Evolutionary conservation across 2,888 invertebrate genomes (phyloP).

Genomic region (Galeruca laticollis): DNA sequence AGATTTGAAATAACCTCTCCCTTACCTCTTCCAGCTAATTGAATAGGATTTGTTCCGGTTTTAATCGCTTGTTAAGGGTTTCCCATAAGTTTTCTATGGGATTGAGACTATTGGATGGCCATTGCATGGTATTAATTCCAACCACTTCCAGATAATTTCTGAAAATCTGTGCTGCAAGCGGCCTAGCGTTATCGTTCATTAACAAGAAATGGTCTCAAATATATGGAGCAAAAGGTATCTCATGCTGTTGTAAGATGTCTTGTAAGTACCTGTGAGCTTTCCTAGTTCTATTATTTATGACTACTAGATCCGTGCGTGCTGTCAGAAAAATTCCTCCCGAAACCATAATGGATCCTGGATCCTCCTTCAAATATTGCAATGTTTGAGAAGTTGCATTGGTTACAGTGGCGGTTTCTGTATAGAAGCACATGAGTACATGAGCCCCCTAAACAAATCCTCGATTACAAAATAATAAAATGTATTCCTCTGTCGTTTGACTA

Average conservation of each 20-base stretch:
- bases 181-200: neutral
- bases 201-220: neutral
- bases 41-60: neutral
- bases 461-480: no score
- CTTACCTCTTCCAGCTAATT: neutral
- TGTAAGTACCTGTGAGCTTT: neutral
- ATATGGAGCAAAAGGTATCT: neutral
- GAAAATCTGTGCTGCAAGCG: no score
- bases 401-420: no score
- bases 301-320: neutral
- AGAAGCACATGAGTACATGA: no score
- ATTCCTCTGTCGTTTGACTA: no score
- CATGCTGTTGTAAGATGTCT: no score
- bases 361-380: neutral
- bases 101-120: neutral
- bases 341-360: neutral
- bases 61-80: neutral
- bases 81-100: neutral
- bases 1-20: neutral
- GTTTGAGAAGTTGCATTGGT: neutral
- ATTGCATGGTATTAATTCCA: neutral
- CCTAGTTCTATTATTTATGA: neutral
- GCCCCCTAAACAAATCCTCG: no score
- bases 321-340: neutral
- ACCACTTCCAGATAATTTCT: neutral